Conservation (phyloP, 2,113 vertebrate species). For the Brienomyrus brachyistius region DNA sequence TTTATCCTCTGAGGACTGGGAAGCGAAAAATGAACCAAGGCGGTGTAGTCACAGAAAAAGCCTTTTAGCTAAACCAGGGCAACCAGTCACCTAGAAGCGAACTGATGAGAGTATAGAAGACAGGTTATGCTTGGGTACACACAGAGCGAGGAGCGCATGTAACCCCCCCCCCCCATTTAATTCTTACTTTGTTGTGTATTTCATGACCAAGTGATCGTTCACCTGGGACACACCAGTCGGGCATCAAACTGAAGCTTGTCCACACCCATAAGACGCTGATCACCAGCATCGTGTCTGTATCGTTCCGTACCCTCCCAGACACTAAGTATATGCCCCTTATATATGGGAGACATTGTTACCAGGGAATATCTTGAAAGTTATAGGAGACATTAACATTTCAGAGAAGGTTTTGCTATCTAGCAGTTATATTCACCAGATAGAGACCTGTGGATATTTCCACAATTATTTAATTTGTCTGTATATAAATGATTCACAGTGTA, state of each 20-base stretch:
- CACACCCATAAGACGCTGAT: not conserved
- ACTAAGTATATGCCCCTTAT: not conserved
- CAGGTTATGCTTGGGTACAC: constrained; percentile 31
- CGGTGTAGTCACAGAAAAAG: not conserved
- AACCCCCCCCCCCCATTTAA: not conserved
- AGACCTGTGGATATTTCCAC: not conserved
- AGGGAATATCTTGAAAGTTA: not conserved
- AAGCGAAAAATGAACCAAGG: not conserved
- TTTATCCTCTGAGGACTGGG: not conserved
- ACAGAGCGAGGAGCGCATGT: constrained; percentile 19
- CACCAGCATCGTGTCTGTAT: not conserved
- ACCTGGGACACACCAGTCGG: constrained; percentile 1
- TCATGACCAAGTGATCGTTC: not conserved
- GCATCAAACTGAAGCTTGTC: not conserved
- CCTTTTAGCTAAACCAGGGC: constrained; percentile 26
- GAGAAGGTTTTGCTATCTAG: not conserved
- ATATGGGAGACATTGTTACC: not conserved
- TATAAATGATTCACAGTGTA: not conserved
- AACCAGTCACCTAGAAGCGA: constrained; percentile 39
- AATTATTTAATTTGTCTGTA: not conserved
- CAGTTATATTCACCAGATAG: not conserved
- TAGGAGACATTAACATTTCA: not conserved
- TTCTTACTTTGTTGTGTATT: not conserved
- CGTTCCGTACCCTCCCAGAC: not conserved
- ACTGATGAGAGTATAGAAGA: constrained; percentile 41